Evolutionary conservation across 2,888 invertebrate genomes (phyloP).

Genomic region (Melanotus villosus): DNA sequence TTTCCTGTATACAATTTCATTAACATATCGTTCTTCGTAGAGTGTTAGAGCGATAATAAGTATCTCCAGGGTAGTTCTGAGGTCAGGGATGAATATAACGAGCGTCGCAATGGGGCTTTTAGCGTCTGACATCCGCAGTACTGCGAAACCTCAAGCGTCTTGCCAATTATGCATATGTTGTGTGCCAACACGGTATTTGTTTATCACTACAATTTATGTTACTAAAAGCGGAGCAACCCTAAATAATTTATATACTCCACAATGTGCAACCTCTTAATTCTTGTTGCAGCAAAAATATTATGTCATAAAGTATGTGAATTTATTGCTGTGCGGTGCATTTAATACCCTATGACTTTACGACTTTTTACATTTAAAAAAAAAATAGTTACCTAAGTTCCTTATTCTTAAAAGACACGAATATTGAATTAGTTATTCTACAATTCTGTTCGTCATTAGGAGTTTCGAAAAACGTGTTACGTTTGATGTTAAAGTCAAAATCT

Average conservation of each 20-base stretch:
- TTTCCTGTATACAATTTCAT: not conserved
- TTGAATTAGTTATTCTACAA: too few species aligned
- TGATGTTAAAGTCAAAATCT: too few species aligned
- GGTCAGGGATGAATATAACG: slow-evolving; percentile 20
- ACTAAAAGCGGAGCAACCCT: not conserved
- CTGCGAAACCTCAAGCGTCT: not conserved
- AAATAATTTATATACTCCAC: not conserved
- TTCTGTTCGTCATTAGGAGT: too few species aligned
- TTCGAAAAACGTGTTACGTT: too few species aligned
- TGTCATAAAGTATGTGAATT: too few species aligned
- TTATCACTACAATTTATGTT: not conserved
- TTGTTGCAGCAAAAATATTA: too few species aligned
- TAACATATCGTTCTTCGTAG: slow-evolving; percentile 10
- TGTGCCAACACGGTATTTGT: not conserved
- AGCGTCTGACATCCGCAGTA: slow-evolving; percentile 9
- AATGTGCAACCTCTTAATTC: too few species aligned
- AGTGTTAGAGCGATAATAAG: slow-evolving; percentile 7
- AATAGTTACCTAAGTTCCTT: too few species aligned
- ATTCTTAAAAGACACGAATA: too few species aligned
- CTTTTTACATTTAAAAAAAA: too few species aligned
- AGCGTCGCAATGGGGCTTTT: slow-evolving; percentile 10
- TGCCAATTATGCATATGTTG: slow-evolving; percentile 14
- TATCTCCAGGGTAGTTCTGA: slow-evolving; percentile 13
- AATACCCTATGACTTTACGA: too few species aligned
- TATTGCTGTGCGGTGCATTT: too few species aligned